A percentile compares a stretch with the other conserved stretches of the same genome.
phyloP scores from a whole-genome alignment of 2,797 vertebrate species.

The Rhodeus uyekii region DNA sequence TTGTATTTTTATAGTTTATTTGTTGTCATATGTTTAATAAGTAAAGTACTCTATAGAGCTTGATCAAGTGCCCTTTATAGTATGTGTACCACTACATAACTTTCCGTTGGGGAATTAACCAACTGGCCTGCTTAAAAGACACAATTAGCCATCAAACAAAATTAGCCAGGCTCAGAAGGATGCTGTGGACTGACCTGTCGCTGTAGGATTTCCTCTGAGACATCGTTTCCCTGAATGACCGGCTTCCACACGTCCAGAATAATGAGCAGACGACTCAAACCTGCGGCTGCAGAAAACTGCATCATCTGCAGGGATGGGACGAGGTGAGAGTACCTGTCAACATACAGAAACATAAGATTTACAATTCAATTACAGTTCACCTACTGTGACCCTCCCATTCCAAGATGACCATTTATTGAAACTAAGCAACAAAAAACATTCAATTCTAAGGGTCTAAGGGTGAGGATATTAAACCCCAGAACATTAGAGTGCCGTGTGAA shows the following conservation, averaged over 20 bases:
- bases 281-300: slow-evolving; percentile 81
- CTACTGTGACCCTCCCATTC: neutral
- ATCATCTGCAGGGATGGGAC: slow-evolving; percentile 76
- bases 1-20: neutral
- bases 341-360: slow-evolving; percentile 27
- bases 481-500: neutral
- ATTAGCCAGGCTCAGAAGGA: neutral
- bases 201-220: slow-evolving; percentile 76
- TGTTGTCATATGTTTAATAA: neutral
- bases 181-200: slow-evolving; percentile 71
- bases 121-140: neutral
- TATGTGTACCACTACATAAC: neutral
- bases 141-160: neutral
- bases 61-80: neutral
- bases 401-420: too few species aligned
- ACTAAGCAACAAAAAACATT: neutral
- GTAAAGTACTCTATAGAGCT: neutral
- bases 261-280: slow-evolving; percentile 78
- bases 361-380: neutral
- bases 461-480: neutral
- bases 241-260: slow-evolving; percentile 80
- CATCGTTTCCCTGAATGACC: slow-evolving; percentile 66
- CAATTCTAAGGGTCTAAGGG: neutral
- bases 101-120: neutral
- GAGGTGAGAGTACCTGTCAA: slow-evolving; percentile 75